Conservation (phyloP, 1,140 invertebrate species). For the Ceratina calcarata region DNA sequence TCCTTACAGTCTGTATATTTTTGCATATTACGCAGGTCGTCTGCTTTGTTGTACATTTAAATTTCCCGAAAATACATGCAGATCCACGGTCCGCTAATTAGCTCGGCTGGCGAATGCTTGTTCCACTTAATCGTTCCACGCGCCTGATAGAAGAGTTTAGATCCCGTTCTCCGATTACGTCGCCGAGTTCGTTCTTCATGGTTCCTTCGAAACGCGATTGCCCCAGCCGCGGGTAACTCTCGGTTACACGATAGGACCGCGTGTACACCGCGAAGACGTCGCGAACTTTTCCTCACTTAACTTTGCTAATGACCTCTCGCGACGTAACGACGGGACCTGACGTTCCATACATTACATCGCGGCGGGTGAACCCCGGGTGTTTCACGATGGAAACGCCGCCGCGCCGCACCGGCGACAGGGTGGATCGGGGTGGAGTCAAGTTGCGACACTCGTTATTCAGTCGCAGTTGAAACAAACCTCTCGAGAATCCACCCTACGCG, state of each 20-base stretch:
- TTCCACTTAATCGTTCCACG: too few relatives aligned
- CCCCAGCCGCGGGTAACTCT: background rate
- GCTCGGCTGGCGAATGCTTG: too few relatives aligned
- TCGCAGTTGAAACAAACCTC: conserved; percentile 43
- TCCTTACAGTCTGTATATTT: too few relatives aligned
- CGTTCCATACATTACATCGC: conserved; percentile 58
- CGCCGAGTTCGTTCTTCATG: too few relatives aligned
- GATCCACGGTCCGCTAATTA: too few relatives aligned
- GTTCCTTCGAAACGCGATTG: background rate
- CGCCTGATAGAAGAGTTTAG: too few relatives aligned
- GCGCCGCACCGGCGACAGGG: conserved; percentile 29
- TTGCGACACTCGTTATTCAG: conserved; percentile 47
- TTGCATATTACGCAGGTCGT: too few relatives aligned
- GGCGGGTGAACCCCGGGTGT: conserved; percentile 5
- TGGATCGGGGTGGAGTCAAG: conserved; percentile 37
- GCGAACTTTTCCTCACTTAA: conserved; percentile 48
- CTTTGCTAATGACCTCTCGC: conserved; percentile 55
- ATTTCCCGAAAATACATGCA: too few relatives aligned
- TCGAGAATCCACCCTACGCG: background rate
- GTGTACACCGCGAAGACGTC: conserved; percentile 19
- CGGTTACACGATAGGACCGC: background rate
- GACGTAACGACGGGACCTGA: conserved; percentile 59
- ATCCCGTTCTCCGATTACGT: too few relatives aligned
- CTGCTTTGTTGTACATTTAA: too few relatives aligned
- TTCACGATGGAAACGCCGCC: conserved; percentile 19